phyloP scores from a whole-genome alignment of 1,140 invertebrate genomes.

The Drosophila watanabei region DNA sequence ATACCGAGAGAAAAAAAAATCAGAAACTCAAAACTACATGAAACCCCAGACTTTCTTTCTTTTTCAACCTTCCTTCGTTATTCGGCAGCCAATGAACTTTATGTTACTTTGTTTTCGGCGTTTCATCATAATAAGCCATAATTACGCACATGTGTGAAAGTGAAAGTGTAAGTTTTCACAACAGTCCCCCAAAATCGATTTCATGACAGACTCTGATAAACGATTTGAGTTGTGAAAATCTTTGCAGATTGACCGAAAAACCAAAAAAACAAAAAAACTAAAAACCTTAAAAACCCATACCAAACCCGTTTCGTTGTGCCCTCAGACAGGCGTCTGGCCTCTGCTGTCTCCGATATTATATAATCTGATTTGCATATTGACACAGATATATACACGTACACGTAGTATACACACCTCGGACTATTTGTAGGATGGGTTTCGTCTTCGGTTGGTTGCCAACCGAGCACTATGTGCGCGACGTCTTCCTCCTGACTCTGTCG shows the following conservation, averaged over 20 bases:
- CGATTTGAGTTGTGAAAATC: slow-evolving; percentile 38
- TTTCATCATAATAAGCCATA: slow-evolving; percentile 72
- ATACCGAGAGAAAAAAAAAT: slow-evolving; percentile 28
- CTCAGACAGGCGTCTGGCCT: slow-evolving; percentile 28
- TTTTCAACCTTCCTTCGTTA: slow-evolving; percentile 35
- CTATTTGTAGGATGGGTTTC: slow-evolving; percentile 80
- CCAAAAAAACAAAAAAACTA: slow-evolving; percentile 24
- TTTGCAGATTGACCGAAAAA: slow-evolving; percentile 30
- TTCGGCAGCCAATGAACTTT: slow-evolving; percentile 70
- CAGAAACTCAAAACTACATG: slow-evolving; percentile 27
- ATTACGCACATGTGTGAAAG: slow-evolving; percentile 60
- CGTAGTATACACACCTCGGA: slow-evolving; percentile 47
- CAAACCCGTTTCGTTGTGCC: slow-evolving; percentile 62
- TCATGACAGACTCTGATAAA: slow-evolving; percentile 43
- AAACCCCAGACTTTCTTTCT: slow-evolving; percentile 69
- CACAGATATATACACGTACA: slow-evolving; percentile 39
- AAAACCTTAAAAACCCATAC: slow-evolving; percentile 31
- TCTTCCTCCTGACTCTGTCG: slow-evolving; percentile 65
- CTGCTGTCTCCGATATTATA: slow-evolving; percentile 51
- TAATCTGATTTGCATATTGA: slow-evolving; percentile 70
- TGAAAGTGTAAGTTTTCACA: slow-evolving; percentile 68
- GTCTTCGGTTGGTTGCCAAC: slow-evolving; percentile 76
- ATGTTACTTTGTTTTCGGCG: slow-evolving; percentile 58
- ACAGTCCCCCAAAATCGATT: slow-evolving; percentile 43
- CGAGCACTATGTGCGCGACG: slow-evolving; percentile 78